Conservation (phyloP, 2,113 vertebrate species). For the Oryzias celebensis region DNA sequence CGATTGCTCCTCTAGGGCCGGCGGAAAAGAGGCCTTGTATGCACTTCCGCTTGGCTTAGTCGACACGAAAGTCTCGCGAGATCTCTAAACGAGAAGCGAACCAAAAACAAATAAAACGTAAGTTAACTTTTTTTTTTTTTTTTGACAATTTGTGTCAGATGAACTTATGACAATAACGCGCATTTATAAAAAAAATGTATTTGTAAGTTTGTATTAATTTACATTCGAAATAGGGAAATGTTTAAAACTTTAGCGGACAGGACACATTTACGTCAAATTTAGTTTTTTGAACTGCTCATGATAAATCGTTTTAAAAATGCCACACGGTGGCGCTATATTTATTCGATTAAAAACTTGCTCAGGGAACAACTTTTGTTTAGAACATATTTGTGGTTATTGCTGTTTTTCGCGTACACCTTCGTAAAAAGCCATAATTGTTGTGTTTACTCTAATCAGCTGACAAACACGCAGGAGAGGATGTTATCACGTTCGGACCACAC, state of each 20-base stretch:
- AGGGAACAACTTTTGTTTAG: slow-evolving; percentile 54
- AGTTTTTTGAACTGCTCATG: too few relatives aligned
- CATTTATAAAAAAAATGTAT: too few relatives aligned
- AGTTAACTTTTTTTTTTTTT: fast-evolving
- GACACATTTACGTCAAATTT: too few relatives aligned
- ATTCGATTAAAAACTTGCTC: slow-evolving; percentile 33
- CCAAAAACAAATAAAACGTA: background rate
- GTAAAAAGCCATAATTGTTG: background rate
- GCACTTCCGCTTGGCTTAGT: slow-evolving; percentile 78
- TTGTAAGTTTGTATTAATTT: too few relatives aligned
- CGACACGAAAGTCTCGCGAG: slow-evolving; percentile 74
- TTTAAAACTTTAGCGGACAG: too few relatives aligned
- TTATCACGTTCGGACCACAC: slow-evolving; percentile 35
- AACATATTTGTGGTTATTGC: slow-evolving; percentile 39
- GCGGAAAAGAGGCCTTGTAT: slow-evolving; percentile 79
- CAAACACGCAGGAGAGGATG: slow-evolving; percentile 3
- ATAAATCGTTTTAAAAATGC: background rate
- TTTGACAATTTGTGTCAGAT: too few relatives aligned
- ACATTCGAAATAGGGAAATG: too few relatives aligned
- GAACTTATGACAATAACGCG: too few relatives aligned
- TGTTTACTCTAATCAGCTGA: background rate
- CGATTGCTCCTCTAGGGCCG: slow-evolving; percentile 76
- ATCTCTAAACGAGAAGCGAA: slow-evolving; percentile 10
- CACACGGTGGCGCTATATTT: slow-evolving; percentile 63
- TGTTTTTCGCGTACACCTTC: background rate